A percentile compares a stretch with the other conserved stretches of the same genome.
phyloP scores from a whole-genome alignment of 2,113 vertebrate genomes.

The Oophaga pumilio region DNA sequence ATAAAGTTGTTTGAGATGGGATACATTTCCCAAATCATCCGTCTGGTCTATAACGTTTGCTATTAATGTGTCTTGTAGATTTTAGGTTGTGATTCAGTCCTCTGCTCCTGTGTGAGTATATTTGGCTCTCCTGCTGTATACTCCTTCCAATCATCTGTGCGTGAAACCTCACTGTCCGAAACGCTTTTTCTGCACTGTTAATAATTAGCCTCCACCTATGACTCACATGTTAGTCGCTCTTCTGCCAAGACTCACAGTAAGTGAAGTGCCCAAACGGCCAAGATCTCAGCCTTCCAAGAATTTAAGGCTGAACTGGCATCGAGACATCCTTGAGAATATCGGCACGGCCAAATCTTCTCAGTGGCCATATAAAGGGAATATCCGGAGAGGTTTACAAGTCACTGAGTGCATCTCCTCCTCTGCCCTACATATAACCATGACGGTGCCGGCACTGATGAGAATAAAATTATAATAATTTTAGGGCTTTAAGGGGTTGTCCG shows the following conservation, averaged over 20 bases:
- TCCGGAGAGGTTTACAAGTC: neutral
- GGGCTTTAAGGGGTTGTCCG: no score
- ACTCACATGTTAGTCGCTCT: neutral
- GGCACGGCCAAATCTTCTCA: neutral
- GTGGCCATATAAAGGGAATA: neutral
- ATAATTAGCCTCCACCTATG: slow-evolving; percentile 16
- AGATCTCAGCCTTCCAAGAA: slow-evolving; percentile 4
- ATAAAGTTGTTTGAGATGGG: no score
- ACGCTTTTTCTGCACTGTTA: slow-evolving; percentile 3
- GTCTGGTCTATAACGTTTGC: neutral
- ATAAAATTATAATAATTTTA: no score
- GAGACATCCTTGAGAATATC: neutral
- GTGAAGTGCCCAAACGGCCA: slow-evolving; percentile 2
- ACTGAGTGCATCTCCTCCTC: no score
- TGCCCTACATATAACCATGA: no score
- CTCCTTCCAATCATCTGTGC: neutral
- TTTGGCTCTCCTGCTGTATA: neutral
- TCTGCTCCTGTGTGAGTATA: neutral
- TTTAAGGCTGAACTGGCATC: neutral
- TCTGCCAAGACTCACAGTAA: slow-evolving; percentile 31
- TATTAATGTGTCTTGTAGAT: neutral
- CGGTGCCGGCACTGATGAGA: no score
- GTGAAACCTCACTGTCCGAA: neutral
- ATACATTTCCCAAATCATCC: neutral
- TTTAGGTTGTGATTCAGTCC: neutral